phyloP scores from a whole-genome alignment of 1,140 invertebrate genomes.

The Drosophila repletoides region DNA sequence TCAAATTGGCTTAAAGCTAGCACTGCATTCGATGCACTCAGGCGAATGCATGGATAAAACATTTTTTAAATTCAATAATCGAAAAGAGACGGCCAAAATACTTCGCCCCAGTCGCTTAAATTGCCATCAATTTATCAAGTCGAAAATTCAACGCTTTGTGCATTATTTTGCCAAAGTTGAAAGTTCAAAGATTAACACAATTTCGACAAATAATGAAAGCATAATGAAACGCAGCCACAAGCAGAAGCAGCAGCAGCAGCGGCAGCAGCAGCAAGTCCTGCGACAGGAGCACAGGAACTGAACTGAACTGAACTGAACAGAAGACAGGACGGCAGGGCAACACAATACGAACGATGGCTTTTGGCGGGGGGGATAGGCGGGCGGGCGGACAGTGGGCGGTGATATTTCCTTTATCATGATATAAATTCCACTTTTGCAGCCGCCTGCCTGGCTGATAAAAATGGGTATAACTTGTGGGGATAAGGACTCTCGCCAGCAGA shows the following conservation, averaged over 20 bases:
- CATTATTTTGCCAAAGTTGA: constrained; percentile 31
- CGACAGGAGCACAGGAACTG: constrained; percentile 10
- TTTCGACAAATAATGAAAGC: constrained; percentile 77
- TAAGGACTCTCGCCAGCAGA: not conserved
- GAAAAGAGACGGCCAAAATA: constrained; percentile 11
- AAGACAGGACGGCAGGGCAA: not conserved
- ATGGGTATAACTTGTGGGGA: constrained; percentile 13
- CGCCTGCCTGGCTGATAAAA: constrained; percentile 52
- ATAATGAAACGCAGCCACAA: constrained; percentile 55
- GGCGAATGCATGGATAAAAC: not conserved
- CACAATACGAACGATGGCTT: constrained; percentile 4
- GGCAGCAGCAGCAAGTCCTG: constrained; percentile 4
- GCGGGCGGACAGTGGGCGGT: not conserved
- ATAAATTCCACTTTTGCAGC: constrained; percentile 64
- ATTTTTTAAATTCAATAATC: constrained; percentile 56
- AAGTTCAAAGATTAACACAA: constrained; percentile 77
- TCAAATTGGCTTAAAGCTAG: too few relatives aligned
- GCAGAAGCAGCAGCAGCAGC: not conserved
- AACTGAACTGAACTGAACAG: too few relatives aligned
- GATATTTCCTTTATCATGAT: constrained; percentile 74
- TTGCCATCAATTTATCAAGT: constrained; percentile 65
- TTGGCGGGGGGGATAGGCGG: not conserved
- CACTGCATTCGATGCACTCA: not conserved
- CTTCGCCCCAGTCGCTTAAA: constrained; percentile 29
- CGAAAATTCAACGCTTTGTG: constrained; percentile 32